These are phyloP conservation scores for Pangasianodon gigas DNA, from an alignment of 2,113 vertebrate genomes.

Conservation along the genomic window DNA sequence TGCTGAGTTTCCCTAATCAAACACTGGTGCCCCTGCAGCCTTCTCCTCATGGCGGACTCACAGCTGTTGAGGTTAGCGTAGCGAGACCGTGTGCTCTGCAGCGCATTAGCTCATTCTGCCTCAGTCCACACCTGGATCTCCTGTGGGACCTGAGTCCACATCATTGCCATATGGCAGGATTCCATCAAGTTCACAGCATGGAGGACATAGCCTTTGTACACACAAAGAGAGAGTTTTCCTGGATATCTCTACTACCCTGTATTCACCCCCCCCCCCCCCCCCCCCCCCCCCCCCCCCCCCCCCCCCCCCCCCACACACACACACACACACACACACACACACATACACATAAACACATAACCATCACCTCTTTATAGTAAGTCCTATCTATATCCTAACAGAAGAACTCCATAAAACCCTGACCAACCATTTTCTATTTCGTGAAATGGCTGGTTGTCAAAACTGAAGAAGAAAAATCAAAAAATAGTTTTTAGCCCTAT, in stretches of 20 bases:
- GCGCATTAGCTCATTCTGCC: slow-evolving; percentile 40
- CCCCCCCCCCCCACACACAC: too few species aligned
- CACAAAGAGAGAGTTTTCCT: background rate
- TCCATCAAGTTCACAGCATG: slow-evolving; percentile 43
- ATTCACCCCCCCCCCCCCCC: too few species aligned
- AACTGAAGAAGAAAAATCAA: background rate
- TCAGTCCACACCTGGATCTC: slow-evolving; percentile 53
- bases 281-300: too few species aligned
- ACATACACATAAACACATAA: too few species aligned
- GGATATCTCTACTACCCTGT: background rate
- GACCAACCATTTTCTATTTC: background rate
- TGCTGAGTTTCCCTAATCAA: slow-evolving; percentile 47
- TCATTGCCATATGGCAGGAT: slow-evolving; percentile 49
- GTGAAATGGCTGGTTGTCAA: background rate
- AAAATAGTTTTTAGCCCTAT: background rate
- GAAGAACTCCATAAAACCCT: background rate
- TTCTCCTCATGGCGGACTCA: slow-evolving; percentile 29
- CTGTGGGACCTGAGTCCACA: slow-evolving; percentile 36
- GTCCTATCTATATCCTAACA: background rate
- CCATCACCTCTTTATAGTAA: background rate
- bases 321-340: too few species aligned
- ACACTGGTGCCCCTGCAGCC: slow-evolving; percentile 28
- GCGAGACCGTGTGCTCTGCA: background rate
- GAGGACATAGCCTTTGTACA: background rate
- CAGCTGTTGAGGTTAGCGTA: slow-evolving; percentile 42